A percentile compares a stretch with the other conserved stretches of the same genome.
phyloP scores from a whole-genome alignment of 1,140 invertebrate genomes.

The Drosophila lowei region DNA sequence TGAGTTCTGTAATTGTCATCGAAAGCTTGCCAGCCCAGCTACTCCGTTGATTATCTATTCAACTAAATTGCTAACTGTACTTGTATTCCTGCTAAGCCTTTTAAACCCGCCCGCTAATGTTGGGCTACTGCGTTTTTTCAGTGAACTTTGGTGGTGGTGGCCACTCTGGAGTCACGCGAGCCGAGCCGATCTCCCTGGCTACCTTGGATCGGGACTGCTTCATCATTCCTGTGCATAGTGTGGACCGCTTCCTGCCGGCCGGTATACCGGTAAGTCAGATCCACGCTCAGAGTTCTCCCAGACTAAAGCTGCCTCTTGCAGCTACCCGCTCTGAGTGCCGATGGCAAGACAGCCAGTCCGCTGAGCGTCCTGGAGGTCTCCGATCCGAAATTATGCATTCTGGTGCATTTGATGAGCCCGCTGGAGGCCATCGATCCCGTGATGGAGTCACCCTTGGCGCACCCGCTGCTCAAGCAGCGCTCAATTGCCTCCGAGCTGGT shows the following conservation, averaged over 20 bases:
- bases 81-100: not conserved
- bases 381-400: slow-evolving; percentile 93
- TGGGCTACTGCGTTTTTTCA: slow-evolving; percentile 45
- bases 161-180: slow-evolving; percentile 78
- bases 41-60: slow-evolving; percentile 11
- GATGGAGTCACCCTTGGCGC: slow-evolving; percentile 90
- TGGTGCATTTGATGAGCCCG: slow-evolving; percentile 94
- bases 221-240: slow-evolving; percentile 93
- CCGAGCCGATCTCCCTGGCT: slow-evolving; percentile 89
- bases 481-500: slow-evolving; percentile 90
- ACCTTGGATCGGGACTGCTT: slow-evolving; percentile 93
- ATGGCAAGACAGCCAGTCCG: slow-evolving; percentile 85
- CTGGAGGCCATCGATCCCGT: slow-evolving; percentile 92
- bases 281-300: too few relatives aligned
- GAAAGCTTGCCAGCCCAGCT: slow-evolving; percentile 40
- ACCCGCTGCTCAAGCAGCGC: slow-evolving; percentile 89
- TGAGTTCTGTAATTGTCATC: slow-evolving; percentile 21
- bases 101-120: not conserved
- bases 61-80: slow-evolving; percentile 24
- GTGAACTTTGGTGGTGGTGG: slow-evolving; percentile 69
- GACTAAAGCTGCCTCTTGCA: slow-evolving; percentile 11
- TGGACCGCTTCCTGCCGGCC: slow-evolving; percentile 92
- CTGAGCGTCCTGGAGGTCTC: slow-evolving; percentile 92
- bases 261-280: slow-evolving; percentile 88
- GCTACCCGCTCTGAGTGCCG: slow-evolving; percentile 84